Conservation (phyloP, 1,140 invertebrate species). For the Catajapyx aquilonaris region DNA sequence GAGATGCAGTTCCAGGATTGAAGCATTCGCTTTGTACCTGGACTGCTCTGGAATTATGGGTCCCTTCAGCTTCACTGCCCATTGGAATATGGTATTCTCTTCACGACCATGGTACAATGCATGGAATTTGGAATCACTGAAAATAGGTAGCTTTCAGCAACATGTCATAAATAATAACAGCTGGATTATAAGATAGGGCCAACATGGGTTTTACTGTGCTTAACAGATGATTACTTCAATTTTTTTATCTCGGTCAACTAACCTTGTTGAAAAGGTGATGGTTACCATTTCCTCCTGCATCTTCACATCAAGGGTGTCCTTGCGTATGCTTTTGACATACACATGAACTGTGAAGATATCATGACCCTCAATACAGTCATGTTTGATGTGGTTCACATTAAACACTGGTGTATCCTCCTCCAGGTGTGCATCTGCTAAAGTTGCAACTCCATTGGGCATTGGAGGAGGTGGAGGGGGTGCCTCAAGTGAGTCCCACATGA, state of each 20-base stretch:
- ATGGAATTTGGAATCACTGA: not conserved
- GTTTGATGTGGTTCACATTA: not conserved
- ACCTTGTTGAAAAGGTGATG: not conserved
- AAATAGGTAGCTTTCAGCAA: not conserved
- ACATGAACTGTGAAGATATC: not conserved
- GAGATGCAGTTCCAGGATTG: conserved; percentile 2
- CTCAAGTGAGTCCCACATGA: too few species aligned
- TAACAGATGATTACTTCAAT: not conserved
- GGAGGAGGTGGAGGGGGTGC: too few species aligned
- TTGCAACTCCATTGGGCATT: too few species aligned
- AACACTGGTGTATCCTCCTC: too few species aligned
- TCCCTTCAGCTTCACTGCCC: conserved; percentile 1
- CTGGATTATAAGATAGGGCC: not conserved
- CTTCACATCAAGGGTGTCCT: not conserved
- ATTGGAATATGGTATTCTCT: not conserved
- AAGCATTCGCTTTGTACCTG: not conserved
- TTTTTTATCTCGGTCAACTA: not conserved
- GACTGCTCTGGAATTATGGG: conserved; percentile 5
- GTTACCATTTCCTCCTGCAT: not conserved
- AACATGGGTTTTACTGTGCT: not conserved
- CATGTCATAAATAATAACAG: not conserved
- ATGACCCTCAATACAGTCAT: not conserved
- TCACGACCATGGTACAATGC: not conserved
- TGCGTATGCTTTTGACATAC: not conserved
- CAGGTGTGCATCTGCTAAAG: too few species aligned